Evolutionary conservation across 37 sponge, comb jelly and placozoan genomes (phyloP).

Genomic region (Ephydatia muelleri): DNA sequence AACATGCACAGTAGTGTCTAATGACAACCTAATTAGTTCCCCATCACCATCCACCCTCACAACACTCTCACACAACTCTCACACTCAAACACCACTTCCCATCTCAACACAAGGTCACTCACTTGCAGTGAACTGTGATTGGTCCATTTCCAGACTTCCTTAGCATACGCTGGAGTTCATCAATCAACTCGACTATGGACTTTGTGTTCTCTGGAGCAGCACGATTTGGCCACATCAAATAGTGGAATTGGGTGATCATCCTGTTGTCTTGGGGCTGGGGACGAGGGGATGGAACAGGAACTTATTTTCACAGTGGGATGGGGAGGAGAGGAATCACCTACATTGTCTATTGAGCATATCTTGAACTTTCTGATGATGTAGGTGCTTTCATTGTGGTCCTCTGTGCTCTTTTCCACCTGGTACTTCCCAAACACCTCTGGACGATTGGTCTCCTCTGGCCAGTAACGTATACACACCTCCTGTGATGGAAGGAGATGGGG

Average conservation of each 20-base stretch:
- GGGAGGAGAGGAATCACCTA: constrained; percentile 22
- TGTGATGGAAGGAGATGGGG: constrained; percentile 16
- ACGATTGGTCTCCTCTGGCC: constrained; percentile 54
- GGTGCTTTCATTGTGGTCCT: constrained; percentile 34
- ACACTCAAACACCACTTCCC: no score
- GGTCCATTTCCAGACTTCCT: constrained; percentile 85
- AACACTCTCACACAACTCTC: no score
- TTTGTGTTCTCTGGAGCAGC: constrained; percentile 54
- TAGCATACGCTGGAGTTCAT: constrained; percentile 77
- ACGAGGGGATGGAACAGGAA: no score
- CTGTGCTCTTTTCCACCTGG: constrained; percentile 49
- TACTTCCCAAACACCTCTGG: constrained; percentile 51
- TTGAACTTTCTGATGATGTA: constrained; percentile 77
- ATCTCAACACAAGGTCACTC: constrained; percentile 11
- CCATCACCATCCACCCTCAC: no score
- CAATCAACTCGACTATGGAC: constrained; percentile 79
- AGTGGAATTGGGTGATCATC: constrained; percentile 92
- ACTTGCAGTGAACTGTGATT: constrained; percentile 92
- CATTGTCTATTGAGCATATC: constrained; percentile 59
- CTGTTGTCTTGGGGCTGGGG: constrained; percentile 71
- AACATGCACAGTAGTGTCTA: no score
- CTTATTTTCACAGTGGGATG: no score
- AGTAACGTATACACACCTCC: constrained; percentile 79
- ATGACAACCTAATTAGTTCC: no score
- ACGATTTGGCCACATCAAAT: constrained; percentile 64